These are phyloP conservation scores for Cephalopachus bancanus DNA, from an alignment of 2,797 vertebrate genomes.

Conservation along the genomic window DNA sequence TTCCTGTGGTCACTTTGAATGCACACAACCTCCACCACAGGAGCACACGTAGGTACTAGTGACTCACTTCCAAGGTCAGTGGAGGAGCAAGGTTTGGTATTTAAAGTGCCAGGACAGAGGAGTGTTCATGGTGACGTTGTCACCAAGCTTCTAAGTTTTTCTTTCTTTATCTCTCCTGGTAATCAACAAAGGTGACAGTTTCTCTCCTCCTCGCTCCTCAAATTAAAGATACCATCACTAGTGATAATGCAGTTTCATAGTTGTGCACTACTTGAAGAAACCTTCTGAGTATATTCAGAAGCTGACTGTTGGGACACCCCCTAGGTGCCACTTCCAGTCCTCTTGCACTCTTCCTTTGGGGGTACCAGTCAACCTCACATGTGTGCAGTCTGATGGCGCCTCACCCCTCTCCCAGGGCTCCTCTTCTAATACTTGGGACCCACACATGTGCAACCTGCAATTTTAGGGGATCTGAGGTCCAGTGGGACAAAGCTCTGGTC, in stretches of 20 bases:
- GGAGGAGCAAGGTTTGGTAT: neutral
- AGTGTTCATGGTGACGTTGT: neutral
- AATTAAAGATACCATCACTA: constrained; percentile 34
- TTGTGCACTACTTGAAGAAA: neutral
- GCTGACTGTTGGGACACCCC: neutral
- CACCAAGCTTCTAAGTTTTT: neutral
- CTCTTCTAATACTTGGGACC: neutral
- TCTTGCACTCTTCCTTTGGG: neutral
- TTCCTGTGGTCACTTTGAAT: neutral
- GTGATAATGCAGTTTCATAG: neutral
- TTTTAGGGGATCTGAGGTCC: neutral
- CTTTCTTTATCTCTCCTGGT: constrained; percentile 43
- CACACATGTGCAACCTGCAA: neutral
- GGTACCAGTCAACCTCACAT: neutral
- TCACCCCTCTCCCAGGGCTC: neutral
- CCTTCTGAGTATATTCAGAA: neutral
- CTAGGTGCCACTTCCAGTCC: neutral
- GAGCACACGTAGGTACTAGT: neutral
- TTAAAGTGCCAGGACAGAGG: neutral
- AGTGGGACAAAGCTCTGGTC: neutral
- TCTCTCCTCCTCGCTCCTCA: constrained; percentile 47
- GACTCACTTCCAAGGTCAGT: neutral
- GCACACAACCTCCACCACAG: no score
- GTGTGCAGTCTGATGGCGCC: no score
- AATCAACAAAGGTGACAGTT: constrained; percentile 1